Evolutionary conservation across 2,113 vertebrate species (phyloP).

Genomic region (Penelope pileata): DNA sequence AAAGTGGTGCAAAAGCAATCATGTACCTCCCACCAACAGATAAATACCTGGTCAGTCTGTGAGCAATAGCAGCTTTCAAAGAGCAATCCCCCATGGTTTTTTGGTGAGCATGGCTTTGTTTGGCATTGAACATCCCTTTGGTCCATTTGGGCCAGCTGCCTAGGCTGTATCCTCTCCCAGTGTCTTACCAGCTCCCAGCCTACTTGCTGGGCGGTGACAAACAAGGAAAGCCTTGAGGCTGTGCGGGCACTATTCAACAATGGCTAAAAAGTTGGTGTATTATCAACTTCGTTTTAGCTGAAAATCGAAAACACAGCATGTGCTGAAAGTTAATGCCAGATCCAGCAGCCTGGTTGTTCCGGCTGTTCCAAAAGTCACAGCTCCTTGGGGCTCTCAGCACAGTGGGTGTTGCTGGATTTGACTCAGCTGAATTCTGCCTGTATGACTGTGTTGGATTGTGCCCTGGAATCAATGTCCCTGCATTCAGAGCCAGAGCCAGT

Average conservation of each 20-base stretch:
- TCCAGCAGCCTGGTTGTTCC: not conserved
- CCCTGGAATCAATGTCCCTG: not conserved
- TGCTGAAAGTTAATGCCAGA: not conserved
- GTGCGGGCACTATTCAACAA: not conserved
- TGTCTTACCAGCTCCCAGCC: not conserved
- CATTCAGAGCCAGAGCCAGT: not conserved
- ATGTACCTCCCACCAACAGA: not conserved
- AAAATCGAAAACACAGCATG: not conserved
- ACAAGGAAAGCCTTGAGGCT: not conserved
- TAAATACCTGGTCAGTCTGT: not conserved
- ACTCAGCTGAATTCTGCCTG: not conserved
- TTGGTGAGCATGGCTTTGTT: not conserved
- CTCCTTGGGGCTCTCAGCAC: not conserved
- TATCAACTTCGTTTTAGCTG: not conserved
- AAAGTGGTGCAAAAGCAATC: not conserved
- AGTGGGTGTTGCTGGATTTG: not conserved
- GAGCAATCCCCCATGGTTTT: not conserved
- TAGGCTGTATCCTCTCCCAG: not conserved
- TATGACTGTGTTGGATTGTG: not conserved
- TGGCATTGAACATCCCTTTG: not conserved
- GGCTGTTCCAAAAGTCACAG: not conserved
- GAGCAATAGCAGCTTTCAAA: not conserved
- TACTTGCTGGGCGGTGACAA: not conserved
- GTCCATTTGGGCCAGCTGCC: not conserved
- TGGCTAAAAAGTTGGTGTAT: rapidly evolving